Percentiles rank a stretch among this genome's conserved stretches.
Conservation (phyloP, 2,888 invertebrate species). For the Ornithoptera alexandrae region DNA sequence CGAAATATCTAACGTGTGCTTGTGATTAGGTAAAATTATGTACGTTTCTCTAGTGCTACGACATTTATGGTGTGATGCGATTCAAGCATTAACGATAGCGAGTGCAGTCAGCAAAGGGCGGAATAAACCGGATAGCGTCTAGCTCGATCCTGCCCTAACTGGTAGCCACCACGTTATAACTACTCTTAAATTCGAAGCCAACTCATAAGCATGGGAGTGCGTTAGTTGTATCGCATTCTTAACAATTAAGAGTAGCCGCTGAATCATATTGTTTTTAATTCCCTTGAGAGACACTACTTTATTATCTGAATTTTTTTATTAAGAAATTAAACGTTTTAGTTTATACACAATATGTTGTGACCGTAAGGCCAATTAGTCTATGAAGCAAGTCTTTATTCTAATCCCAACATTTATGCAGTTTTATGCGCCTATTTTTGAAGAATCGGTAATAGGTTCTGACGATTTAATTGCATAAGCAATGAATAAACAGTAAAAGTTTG, state of each 20-base stretch:
- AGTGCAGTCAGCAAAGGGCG: conserved; percentile 40
- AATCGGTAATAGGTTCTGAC: background rate
- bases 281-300: background rate
- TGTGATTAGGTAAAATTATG: conserved; percentile 14
- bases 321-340: background rate
- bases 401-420: background rate
- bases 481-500: background rate
- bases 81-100: conserved; percentile 40
- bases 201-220: conserved; percentile 44
- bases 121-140: conserved; percentile 59
- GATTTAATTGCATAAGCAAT: background rate
- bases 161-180: conserved; percentile 36
- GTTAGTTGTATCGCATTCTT: conserved; percentile 56
- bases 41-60: conserved; percentile 1
- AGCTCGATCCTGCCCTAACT: conserved; percentile 55
- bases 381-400: background rate
- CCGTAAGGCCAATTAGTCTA: background rate
- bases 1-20: conserved; percentile 6
- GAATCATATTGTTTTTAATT: conserved; percentile 39
- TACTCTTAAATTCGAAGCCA: conserved; percentile 37
- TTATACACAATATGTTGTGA: background rate
- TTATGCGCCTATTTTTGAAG: background rate
- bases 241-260: conserved; percentile 56
- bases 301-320: background rate
- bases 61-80: conserved; percentile 14